phyloP scores from a whole-genome alignment of 2,888 invertebrate genomes.

The Pristionchus mayeri region DNA sequence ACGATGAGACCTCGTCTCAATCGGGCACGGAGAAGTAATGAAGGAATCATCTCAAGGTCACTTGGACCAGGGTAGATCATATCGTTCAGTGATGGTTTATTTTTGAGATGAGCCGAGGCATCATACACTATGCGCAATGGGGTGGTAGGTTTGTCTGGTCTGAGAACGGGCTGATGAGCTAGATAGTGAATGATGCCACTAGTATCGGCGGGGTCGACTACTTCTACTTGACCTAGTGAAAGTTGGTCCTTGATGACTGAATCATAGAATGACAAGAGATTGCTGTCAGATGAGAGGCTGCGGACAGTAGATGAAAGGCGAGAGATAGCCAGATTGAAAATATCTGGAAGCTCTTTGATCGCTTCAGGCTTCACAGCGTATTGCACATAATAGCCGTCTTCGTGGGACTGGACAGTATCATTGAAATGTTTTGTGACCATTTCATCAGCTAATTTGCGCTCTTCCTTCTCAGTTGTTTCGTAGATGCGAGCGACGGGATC shows the following conservation, averaged over 20 bases:
- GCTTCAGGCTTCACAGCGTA: neutral
- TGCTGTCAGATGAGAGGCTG: no score
- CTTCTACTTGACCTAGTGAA: no score
- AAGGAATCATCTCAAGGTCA: slow-evolving; percentile 48
- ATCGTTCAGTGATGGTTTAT: no score
- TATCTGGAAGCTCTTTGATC: neutral
- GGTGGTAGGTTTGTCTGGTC: slow-evolving; percentile 42
- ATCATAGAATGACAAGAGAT: no score
- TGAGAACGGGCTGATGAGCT: no score
- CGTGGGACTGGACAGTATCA: neutral
- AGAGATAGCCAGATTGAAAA: no score
- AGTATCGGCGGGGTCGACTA: neutral
- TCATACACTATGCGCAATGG: slow-evolving; percentile 54
- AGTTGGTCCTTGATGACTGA: no score
- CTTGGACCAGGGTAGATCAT: no score
- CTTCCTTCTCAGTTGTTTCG: neutral
- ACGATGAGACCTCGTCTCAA: slow-evolving; percentile 30
- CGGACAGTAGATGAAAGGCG: no score
- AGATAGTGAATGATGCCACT: neutral
- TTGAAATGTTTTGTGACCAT: neutral
- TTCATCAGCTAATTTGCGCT: no score
- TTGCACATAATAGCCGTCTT: neutral
- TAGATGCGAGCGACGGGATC: neutral
- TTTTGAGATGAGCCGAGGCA: no score
- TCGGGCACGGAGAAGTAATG: slow-evolving; percentile 53